phyloP scores from a whole-genome alignment of 1,140 invertebrate species.

The Listronotus bonariensis region DNA sequence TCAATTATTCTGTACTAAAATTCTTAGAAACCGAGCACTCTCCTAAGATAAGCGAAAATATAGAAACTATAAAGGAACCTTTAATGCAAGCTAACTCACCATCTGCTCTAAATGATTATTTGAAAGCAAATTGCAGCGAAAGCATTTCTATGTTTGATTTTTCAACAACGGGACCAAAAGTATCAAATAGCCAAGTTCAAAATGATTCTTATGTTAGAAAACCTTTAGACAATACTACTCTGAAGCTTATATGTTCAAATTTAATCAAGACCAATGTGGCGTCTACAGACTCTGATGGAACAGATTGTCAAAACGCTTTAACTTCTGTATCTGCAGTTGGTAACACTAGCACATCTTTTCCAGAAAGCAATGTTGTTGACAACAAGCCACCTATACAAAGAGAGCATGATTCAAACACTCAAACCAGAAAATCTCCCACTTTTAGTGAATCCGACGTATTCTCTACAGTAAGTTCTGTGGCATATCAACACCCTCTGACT shows the following conservation, averaged over 20 bases:
- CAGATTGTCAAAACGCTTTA: not conserved
- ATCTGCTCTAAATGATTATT: conserved; percentile 4
- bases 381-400: not conserved
- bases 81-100: not conserved
- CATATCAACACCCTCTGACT: conserved; percentile 6
- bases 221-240: conserved; percentile 7
- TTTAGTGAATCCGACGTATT: conserved; percentile 8
- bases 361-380: not conserved
- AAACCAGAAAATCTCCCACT: not conserved
- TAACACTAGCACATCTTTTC: not conserved
- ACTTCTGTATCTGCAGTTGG: not conserved
- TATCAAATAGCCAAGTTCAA: conserved; percentile 9
- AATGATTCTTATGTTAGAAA: conserved; percentile 13
- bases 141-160: not conserved
- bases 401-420: not conserved
- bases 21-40: not conserved
- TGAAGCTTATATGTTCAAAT: conserved; percentile 4
- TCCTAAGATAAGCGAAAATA: no score
- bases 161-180: conserved; percentile 1
- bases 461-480: conserved; percentile 6
- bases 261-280: not conserved
- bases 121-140: not conserved
- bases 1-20: conserved; percentile 9
- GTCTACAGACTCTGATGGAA: not conserved
- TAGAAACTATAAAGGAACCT: not conserved